Base-by-base conservation (phyloP, 2,113 vertebrate species). In the Gobius niger region DNA sequence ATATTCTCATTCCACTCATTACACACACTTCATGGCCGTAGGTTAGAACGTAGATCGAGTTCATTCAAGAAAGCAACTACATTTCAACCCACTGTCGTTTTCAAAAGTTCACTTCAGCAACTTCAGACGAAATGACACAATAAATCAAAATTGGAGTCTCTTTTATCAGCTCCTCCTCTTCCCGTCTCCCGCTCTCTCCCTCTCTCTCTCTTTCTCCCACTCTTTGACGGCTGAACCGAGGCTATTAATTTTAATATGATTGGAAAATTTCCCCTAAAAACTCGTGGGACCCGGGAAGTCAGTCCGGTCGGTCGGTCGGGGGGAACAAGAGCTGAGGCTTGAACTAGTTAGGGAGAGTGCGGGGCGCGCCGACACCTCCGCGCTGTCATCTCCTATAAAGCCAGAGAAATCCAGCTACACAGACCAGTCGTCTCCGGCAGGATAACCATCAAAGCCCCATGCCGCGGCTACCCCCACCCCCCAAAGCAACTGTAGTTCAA, bases 181-280 rank as follows among this genome's bases (percentile, higher is more conserved):
- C 44, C 16, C 14, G 12, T 7, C 54, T 49, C 24, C 12, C 53
- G 5, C 56, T 8, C 52, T 57, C 24, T 19, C 34, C 34, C 54
- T 53, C 47, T 75, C 54, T 44, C 24, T 9, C 53, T 4, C 56
- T 8, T 47, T 57, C 24, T 19, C 34, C 59, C 34, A 14, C 53
- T 34, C 54, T 53, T 44, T 75, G 52, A 54, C 52, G 40, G 8
- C 61, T 16, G 11, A 56, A 11, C 59, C 24, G 15, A 59, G 44
- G 63, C 78, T 73, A 85, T 82, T 84, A 18, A 76, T 78, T 79
- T 70, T 71, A 73, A 87, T 81, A 79, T 79, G 78, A 85, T 85
- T 83, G 78, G 57, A 82, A 34, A 77, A 77, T 71, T 77, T 73
- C 65, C 77, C n/a, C 57, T 16, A 19, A 56, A 78, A 77, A 69